Conservation (phyloP, 1,140 invertebrate genomes). For the Temnothorax longispinosus region DNA sequence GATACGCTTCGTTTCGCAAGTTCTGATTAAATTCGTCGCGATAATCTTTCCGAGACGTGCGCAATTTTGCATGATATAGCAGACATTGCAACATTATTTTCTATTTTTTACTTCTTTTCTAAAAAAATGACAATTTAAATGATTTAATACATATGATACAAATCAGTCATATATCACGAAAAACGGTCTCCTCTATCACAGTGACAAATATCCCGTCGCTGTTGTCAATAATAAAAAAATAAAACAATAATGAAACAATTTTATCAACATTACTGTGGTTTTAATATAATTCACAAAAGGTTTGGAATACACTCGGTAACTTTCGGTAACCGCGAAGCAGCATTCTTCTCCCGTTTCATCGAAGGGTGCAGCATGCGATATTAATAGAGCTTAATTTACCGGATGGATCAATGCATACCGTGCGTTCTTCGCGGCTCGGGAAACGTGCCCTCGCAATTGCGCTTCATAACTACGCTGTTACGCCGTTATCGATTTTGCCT, state of each 20-base stretch:
- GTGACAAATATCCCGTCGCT: neutral
- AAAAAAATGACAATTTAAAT: neutral
- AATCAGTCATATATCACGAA: neutral
- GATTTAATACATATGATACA: neutral
- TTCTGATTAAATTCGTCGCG: neutral
- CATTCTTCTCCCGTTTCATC: neutral
- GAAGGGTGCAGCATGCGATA: slow-evolving; percentile 24
- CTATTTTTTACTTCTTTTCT: neutral
- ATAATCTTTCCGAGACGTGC: neutral
- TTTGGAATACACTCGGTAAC: neutral
- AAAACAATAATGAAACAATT: neutral
- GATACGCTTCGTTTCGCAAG: neutral
- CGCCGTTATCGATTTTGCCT: slow-evolving; percentile 38
- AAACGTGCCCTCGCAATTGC: slow-evolving; percentile 29
- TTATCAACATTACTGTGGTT: neutral
- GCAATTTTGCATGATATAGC: neutral
- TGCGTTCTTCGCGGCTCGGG: slow-evolving; percentile 36
- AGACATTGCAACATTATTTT: neutral
- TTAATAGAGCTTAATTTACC: slow-evolving; percentile 59
- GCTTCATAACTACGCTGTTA: slow-evolving; percentile 28
- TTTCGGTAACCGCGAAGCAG: neutral
- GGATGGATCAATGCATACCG: slow-evolving; percentile 53
- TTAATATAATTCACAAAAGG: neutral
- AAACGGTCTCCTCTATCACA: neutral
- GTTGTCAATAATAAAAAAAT: neutral